These are phyloP conservation scores for Nixonia krombeini DNA, from an alignment of 1,140 invertebrate species.

Conservation along the genomic window DNA sequence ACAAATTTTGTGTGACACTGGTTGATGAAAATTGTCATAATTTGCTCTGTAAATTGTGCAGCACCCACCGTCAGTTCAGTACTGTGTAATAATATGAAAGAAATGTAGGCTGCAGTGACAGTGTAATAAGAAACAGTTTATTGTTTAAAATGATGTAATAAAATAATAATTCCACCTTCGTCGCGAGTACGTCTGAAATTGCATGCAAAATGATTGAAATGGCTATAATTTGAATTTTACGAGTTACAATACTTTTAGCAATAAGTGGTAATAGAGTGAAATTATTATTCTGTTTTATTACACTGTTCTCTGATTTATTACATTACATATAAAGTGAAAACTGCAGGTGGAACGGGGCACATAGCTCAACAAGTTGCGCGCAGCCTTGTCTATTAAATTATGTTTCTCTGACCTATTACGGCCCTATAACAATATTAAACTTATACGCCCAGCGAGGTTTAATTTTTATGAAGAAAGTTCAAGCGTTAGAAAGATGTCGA, in stretches of 20 bases:
- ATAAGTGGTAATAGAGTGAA: constrained; percentile 23
- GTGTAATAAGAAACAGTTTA: background rate
- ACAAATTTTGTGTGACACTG: too few relatives aligned
- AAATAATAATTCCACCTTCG: constrained; percentile 1
- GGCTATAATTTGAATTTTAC: constrained; percentile 12
- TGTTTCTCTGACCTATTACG: constrained; percentile 16
- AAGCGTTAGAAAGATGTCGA: constrained; percentile 12
- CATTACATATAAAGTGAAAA: constrained; percentile 15
- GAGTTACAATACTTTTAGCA: constrained; percentile 1
- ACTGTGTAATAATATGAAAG: too few relatives aligned
- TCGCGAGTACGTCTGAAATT: background rate
- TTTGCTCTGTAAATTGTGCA: too few relatives aligned
- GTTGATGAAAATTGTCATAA: too few relatives aligned
- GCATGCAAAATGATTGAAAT: constrained; percentile 2
- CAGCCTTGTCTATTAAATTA: constrained; percentile 30
- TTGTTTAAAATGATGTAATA: background rate
- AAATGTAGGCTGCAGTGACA: too few relatives aligned
- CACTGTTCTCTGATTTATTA: constrained; percentile 17
- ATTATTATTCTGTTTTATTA: constrained; percentile 23
- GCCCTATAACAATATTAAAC: constrained; percentile 22
- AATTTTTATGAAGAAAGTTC: constrained; percentile 34
- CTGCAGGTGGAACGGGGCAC: constrained; percentile 12
- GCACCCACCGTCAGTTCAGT: too few relatives aligned
- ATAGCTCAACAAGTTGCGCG: constrained; percentile 25
- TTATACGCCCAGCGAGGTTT: constrained; percentile 16